Base-by-base conservation (phyloP, 2,888 invertebrate genomes). In the Scaeva pyrastri region DNA sequence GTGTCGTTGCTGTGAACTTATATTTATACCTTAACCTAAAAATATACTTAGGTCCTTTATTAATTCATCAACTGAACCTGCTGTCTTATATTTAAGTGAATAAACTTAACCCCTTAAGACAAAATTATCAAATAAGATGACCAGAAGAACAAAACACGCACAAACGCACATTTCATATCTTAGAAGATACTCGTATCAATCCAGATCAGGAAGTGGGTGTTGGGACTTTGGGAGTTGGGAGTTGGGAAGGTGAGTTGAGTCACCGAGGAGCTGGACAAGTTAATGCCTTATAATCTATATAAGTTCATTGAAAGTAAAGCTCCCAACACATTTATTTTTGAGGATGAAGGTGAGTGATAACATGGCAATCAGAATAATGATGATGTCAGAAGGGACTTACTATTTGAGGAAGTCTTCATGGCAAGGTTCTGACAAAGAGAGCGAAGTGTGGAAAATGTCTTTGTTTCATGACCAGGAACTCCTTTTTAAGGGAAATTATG, bases 331-430 rank as follows among this genome's bases (percentile, higher is more conserved):
- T 31, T 7, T 7, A 31, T 73, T 70, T 73, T 80, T 50, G 48
- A 21, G 85, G 81, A 85, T 85, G 72, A 76, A 81, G 66, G 76
- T 85, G 76, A 85, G 16, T 56, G 85, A 85, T 81, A 56, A 72
- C 41, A 21, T 76, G 66, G 68, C 60, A 76, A 81, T 85, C 85
- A 78, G 41, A 52, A 31, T 73, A 83, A 83, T 78, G 83, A 74
- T 73, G 62, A 70, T 78, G 83, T 68, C 62, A 45, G 66, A 52
- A 41, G 62, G 78, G 73, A 68, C 56, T 74, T 75, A 66, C 19
- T 31, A 52, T 70, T 50, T 68, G 41, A 60, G 50, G 60, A 16
- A 62, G 43, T 43, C 19, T 7, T 5, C 8, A 31, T 4, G 8
- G 5, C 8, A 39, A 12, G 11, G 39, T 3, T 39, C n/a, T n/a